These are phyloP conservation scores for Microtus pennsylvanicus DNA, from an alignment of 2,113 vertebrate species.

Conservation along the genomic window DNA sequence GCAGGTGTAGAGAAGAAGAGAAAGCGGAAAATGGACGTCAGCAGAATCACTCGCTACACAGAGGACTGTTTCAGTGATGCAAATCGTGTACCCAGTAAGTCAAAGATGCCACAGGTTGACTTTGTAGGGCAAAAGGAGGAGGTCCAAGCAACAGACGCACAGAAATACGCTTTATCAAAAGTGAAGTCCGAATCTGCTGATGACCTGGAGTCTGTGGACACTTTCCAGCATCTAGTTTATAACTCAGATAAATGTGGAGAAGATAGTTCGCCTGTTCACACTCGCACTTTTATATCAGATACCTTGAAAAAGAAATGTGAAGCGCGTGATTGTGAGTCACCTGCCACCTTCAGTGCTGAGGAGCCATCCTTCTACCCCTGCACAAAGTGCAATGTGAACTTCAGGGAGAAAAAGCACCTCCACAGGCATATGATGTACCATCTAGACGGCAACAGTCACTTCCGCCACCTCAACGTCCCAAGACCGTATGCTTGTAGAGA, in stretches of 20 bases:
- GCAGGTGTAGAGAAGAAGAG: slow-evolving; percentile 89
- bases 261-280: slow-evolving; percentile 90
- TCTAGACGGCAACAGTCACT: slow-evolving; percentile 96
- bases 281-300: slow-evolving; percentile 88
- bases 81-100: slow-evolving; percentile 88
- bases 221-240: slow-evolving; percentile 90
- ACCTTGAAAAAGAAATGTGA: slow-evolving; percentile 90
- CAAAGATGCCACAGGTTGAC: slow-evolving; percentile 86
- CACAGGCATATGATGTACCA: slow-evolving; percentile 99
- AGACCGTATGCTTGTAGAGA: slow-evolving; percentile 95
- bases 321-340: slow-evolving; percentile 89
- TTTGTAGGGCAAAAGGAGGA: slow-evolving; percentile 89
- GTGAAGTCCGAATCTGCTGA: slow-evolving; percentile 89
- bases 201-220: slow-evolving; percentile 88
- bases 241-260: slow-evolving; percentile 90
- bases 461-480: slow-evolving; percentile 92
- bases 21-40: slow-evolving; percentile 91
- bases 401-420: slow-evolving; percentile 95
- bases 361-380: slow-evolving; percentile 94
- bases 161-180: slow-evolving; percentile 88
- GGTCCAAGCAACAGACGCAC: slow-evolving; percentile 86
- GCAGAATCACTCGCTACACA: slow-evolving; percentile 91
- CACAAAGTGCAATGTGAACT: slow-evolving; percentile 96
- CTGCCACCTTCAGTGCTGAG: slow-evolving; percentile 90
- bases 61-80: slow-evolving; percentile 91